Evolutionary conservation across 2,113 vertebrate species (phyloP).

Genomic region (Zosterops borbonicus): DNA sequence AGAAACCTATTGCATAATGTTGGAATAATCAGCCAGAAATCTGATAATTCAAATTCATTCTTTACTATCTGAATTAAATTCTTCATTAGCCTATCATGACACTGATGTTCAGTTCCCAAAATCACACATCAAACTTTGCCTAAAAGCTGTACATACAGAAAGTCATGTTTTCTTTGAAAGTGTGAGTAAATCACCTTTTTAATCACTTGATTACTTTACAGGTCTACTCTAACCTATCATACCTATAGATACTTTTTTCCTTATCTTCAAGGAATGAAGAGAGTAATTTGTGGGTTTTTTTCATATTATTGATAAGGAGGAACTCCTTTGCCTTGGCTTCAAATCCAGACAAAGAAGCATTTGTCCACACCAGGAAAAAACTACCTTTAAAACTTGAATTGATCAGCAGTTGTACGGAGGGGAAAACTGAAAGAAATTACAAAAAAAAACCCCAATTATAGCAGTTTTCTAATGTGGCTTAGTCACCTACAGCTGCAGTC

Average conservation of each 20-base stretch:
- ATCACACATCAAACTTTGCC: neutral
- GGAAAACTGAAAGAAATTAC: neutral
- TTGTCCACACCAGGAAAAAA: neutral
- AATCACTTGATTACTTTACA: neutral
- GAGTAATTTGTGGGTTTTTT: neutral
- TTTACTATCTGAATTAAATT: neutral
- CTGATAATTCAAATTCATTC: neutral
- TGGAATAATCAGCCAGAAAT: neutral
- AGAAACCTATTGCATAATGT: neutral
- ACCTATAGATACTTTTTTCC: neutral
- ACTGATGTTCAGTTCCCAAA: neutral
- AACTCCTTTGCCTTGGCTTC: neutral
- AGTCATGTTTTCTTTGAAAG: neutral
- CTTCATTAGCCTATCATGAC: neutral
- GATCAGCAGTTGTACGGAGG: neutral
- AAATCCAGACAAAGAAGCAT: neutral
- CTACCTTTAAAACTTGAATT: neutral
- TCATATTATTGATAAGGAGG: neutral
- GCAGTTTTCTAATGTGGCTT: neutral
- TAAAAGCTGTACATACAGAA: neutral
- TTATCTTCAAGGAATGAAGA: neutral
- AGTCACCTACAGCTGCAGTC: neutral
- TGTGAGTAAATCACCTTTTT: neutral
- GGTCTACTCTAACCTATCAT: neutral
- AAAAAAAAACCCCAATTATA: neutral